Evolutionary conservation across 2,113 vertebrate genomes (phyloP).

Genomic region (Silurus glanis): DNA sequence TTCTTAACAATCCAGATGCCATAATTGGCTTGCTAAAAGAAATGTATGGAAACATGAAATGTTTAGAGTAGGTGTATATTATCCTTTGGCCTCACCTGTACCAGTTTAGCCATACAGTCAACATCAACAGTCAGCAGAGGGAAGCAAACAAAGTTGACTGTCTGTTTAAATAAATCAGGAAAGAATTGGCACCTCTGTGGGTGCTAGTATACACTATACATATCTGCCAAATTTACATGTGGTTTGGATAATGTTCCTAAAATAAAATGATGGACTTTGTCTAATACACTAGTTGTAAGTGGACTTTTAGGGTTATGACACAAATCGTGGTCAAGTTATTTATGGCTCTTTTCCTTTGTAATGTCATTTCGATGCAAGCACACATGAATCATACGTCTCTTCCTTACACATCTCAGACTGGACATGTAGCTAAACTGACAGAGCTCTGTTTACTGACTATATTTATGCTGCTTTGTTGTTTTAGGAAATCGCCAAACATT

Average conservation of each 20-base stretch:
- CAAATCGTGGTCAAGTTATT: background rate
- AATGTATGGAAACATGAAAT: background rate
- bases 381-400: background rate
- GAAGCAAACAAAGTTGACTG: background rate
- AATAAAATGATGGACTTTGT: background rate
- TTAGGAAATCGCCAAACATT: slow-evolving; percentile 94
- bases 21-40: background rate
- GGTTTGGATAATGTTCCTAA: background rate
- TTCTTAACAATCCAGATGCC: background rate
- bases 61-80: background rate
- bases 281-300: background rate
- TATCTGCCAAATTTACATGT: background rate
- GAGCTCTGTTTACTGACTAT: background rate
- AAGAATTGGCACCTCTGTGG: background rate
- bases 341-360: background rate
- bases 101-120: background rate
- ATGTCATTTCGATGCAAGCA: background rate
- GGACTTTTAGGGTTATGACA: background rate
- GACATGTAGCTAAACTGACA: background rate
- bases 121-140: background rate
- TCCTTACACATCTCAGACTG: background rate
- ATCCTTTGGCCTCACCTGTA: background rate
- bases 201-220: background rate
- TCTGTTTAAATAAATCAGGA: background rate
- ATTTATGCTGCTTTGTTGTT: slow-evolving; percentile 5